Evolutionary conservation across 1,140 invertebrate species (phyloP).

Genomic region (Pseudomyrmex dendroicus): DNA sequence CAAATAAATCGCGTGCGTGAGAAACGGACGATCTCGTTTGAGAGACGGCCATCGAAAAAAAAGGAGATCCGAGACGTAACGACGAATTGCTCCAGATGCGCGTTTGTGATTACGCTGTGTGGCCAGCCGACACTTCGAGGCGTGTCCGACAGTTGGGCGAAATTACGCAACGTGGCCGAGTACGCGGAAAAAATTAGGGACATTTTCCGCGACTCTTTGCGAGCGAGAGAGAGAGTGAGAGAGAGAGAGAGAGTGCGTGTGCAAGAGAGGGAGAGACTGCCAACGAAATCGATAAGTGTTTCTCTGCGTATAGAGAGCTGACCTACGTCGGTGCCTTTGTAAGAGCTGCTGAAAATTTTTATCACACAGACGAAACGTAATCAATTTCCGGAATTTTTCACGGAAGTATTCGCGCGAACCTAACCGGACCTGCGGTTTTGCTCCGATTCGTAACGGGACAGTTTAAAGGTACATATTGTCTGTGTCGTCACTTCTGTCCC

Average conservation of each 20-base stretch:
- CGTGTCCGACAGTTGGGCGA: constrained; percentile 5
- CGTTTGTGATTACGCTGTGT: constrained; percentile 19
- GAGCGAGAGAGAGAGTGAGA: background rate
- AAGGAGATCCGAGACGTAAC: constrained; percentile 10
- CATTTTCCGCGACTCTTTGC: background rate
- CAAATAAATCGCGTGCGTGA: background rate
- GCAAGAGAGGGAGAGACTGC: constrained; percentile 14
- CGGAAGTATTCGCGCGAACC: background rate
- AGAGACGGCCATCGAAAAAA: background rate
- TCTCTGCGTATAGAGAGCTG: constrained; percentile 10
- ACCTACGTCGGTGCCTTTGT: constrained; percentile 22
- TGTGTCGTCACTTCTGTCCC: constrained; percentile 9
- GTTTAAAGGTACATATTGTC: too few species aligned
- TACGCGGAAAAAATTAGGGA: background rate
- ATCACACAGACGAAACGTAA: constrained; percentile 60
- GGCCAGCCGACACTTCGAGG: constrained; percentile 5
- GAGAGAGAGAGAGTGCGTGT: background rate
- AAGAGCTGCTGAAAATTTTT: constrained; percentile 58
- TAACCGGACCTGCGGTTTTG: too few species aligned
- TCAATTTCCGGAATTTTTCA: constrained; percentile 28
- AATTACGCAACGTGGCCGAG: constrained; percentile 34
- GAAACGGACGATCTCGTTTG: constrained; percentile 14
- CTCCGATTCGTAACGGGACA: too few species aligned
- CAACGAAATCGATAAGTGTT: constrained; percentile 66
- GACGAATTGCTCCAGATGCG: constrained; percentile 61